Evolutionary conservation across 2,797 vertebrate species (phyloP), one percentile per base, ranked within the genome.

Genomic region (Scolopax rusticola): DNA sequence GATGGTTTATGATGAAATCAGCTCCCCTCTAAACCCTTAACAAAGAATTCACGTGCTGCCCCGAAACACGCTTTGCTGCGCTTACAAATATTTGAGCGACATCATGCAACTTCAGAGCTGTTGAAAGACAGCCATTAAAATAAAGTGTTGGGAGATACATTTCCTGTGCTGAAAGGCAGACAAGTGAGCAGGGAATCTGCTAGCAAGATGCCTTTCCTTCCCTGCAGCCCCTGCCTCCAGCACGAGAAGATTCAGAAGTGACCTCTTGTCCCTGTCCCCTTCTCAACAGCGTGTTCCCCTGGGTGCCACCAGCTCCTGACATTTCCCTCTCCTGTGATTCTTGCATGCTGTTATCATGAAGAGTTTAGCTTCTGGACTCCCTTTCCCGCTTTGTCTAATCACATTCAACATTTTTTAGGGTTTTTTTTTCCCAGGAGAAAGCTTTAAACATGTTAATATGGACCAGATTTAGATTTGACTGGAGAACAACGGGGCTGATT

Each of bases 141-240:
- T 68, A 18, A 82, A 83, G 68, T 15, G 41, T 78, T 47, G 41
- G 41, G 47, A 76, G 47, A 41, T 71, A 11, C 3, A 2, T 89
- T 93, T 94, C 89, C 71, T 89, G 71, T 76, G 76, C 73, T 92
- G 77, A 87, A 85, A 85, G 38, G 45, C 78, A 85, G 87, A 78
- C 61, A 78, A 68, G 69, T 17, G 70, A 73, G 73, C 73, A 56
- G 69, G 71, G 60, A 74, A 88, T 73, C 64, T 48, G n/a, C 54
- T 45, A 80, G 77, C 77, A 67, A 51, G 68, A 20, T 0, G 1
- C 3, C 3, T 90, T 94, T 87, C 53, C 68, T 69, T 56, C 87
- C 77, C 64, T 16, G 5, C 84, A 87, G 78, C 59, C 67, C 1
- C 1, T 82, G 67, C 40, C 84, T 87, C 19, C 84, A 65, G 56